Evolutionary conservation across 2,113 vertebrate genomes (phyloP).

Genomic region (Peucedramus taeniatus): DNA sequence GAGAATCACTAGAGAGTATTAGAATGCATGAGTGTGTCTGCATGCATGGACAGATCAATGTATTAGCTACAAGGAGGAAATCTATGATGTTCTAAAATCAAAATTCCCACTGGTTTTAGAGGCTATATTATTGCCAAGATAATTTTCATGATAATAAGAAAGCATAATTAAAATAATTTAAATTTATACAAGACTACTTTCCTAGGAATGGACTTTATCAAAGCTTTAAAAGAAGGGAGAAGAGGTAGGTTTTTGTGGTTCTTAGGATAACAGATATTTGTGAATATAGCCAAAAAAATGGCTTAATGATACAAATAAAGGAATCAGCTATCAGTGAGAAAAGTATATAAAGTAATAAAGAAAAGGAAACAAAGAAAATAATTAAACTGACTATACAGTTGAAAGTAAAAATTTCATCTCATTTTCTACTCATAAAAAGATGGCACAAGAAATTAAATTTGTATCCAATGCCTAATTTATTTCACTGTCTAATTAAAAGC

Average conservation of each 20-base stretch:
- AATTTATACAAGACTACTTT: background rate
- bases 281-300: background rate
- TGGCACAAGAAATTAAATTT: background rate
- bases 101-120: background rate
- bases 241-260: background rate
- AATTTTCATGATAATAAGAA: background rate
- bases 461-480: background rate
- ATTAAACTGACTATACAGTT: background rate
- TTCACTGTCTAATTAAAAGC: background rate
- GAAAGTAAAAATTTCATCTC: background rate
- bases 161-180: background rate
- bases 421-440: background rate
- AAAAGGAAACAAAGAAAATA: background rate
- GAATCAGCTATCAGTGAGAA: background rate
- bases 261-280: background rate
- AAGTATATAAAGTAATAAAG: background rate
- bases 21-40: background rate
- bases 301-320: background rate
- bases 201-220: background rate
- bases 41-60: background rate
- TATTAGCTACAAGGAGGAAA: background rate
- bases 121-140: background rate
- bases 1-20: background rate
- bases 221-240: background rate
- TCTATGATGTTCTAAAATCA: background rate